These are phyloP conservation scores for Drosophila tropicalis DNA, from an alignment of 1,140 invertebrate genomes.

Conservation along the genomic window DNA sequence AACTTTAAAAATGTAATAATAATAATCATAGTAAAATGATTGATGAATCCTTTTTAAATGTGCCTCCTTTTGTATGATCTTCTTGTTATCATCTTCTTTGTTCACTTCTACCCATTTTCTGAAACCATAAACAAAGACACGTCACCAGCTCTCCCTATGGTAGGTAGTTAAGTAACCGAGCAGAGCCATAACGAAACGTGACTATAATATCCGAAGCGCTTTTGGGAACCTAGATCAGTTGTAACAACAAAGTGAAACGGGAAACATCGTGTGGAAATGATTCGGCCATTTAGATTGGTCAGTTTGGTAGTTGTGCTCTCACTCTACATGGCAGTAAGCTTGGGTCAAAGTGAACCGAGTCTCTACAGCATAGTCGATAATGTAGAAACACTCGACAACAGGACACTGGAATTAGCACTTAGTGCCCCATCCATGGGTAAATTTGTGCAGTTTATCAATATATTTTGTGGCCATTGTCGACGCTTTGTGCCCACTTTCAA, in stretches of 20 bases:
- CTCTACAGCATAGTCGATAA: constrained; percentile 86
- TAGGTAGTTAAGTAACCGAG: constrained; percentile 28
- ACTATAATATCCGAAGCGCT: constrained; percentile 59
- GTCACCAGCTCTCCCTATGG: not conserved
- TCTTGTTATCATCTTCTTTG: constrained; percentile 1
- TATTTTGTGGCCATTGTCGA: constrained; percentile 94
- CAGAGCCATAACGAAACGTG: constrained; percentile 28
- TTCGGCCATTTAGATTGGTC: constrained; percentile 25
- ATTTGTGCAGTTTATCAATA: constrained; percentile 94
- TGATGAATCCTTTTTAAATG: not conserved
- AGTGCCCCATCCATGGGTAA: constrained; percentile 48
- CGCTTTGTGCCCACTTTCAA: constrained; percentile 92
- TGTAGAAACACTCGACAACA: constrained; percentile 84
- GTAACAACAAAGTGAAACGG: constrained; percentile 47
- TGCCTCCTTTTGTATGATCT: not conserved
- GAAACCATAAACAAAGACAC: not conserved
- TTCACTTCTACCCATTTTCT: not conserved
- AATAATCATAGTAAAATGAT: not conserved
- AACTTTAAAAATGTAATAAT: too few relatives aligned
- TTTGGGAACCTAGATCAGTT: constrained; percentile 45
- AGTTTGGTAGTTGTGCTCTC: not conserved
- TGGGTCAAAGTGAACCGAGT: constrained; percentile 67
- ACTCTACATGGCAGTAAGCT: not conserved
- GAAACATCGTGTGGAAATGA: constrained; percentile 54
- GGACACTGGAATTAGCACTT: not conserved